phyloP scores from a whole-genome alignment of 2,888 invertebrate genomes.

The Meandrusa payeni region DNA sequence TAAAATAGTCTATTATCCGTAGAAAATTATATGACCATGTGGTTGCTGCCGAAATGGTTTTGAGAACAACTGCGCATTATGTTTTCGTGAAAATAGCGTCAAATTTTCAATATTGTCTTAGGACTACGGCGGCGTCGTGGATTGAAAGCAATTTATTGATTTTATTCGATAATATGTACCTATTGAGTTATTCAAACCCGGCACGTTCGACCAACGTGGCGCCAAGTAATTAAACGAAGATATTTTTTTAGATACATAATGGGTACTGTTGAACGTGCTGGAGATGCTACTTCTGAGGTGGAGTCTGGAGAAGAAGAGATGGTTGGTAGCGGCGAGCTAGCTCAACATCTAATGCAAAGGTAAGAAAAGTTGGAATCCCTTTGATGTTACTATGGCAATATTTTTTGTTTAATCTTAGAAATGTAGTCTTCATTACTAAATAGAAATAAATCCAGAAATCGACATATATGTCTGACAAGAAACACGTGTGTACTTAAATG shows the following conservation, averaged over 20 bases:
- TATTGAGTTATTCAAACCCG: constrained; percentile 25
- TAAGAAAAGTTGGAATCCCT: too few relatives aligned
- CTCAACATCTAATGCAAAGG: constrained; percentile 70
- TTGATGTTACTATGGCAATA: constrained; percentile 19
- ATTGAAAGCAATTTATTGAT: constrained; percentile 24
- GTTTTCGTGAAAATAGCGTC: constrained; percentile 47
- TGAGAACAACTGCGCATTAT: constrained; percentile 72
- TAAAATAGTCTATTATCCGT: constrained; percentile 31
- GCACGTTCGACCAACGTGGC: constrained; percentile 61
- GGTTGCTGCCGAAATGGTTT: constrained; percentile 56
- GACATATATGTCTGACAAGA: constrained; percentile 1
- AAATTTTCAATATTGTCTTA: constrained; percentile 27
- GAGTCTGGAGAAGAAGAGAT: constrained; percentile 85
- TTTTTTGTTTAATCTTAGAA: constrained; percentile 14
- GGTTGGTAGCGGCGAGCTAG: constrained; percentile 73
- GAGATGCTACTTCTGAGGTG: constrained; percentile 83
- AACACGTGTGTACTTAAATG: constrained; percentile 19
- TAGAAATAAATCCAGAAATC: too few relatives aligned
- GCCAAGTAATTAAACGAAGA: constrained; percentile 41
- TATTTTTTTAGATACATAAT: constrained; percentile 71
- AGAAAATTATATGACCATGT: constrained; percentile 58
- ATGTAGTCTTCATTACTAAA: not conserved
- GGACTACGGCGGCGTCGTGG: not conserved
- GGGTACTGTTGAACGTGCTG: constrained; percentile 84
- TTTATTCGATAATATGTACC: constrained; percentile 25